A percentile compares a stretch with the other conserved stretches of the same genome.
phyloP scores from a whole-genome alignment of 2,797 vertebrate species.

The Salmo trutta region DNA sequence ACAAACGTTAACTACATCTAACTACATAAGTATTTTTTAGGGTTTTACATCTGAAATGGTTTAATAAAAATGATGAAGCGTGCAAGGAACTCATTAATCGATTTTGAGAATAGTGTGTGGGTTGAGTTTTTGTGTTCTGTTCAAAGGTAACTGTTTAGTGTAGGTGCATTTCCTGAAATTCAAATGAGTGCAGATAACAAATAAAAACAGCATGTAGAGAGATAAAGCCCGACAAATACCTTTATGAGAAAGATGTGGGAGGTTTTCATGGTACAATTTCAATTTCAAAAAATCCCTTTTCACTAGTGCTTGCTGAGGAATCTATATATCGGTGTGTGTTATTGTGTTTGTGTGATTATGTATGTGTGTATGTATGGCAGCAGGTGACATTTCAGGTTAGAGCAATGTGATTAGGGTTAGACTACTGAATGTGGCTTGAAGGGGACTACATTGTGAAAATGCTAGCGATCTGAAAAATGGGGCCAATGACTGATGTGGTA shows the following conservation, averaged over 20 bases:
- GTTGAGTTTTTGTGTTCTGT: slow-evolving; percentile 39
- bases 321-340: not conserved
- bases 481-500: not conserved
- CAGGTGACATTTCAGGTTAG: not conserved
- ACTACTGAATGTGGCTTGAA: not conserved
- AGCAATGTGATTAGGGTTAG: not conserved
- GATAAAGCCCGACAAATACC: slow-evolving; percentile 42
- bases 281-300: slow-evolving; percentile 68
- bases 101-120: slow-evolving; percentile 42
- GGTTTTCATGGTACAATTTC: slow-evolving; percentile 72
- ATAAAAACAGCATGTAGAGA: slow-evolving; percentile 60
- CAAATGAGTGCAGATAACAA: slow-evolving; percentile 63
- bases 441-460: not conserved
- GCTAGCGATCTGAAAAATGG: not conserved
- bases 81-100: not conserved
- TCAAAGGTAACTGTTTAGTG: slow-evolving; percentile 57
- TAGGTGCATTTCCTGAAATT: slow-evolving; percentile 63
- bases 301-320: not conserved
- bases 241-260: slow-evolving; percentile 76
- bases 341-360: not conserved
- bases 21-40: not conserved
- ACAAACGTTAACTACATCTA: slow-evolving; percentile 21
- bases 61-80: not conserved
- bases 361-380: not conserved
- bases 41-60: not conserved